Evolutionary conservation across 2,797 vertebrate species (phyloP), one percentile per base, ranked within the genome.

Genomic region (Falco berigora): DNA sequence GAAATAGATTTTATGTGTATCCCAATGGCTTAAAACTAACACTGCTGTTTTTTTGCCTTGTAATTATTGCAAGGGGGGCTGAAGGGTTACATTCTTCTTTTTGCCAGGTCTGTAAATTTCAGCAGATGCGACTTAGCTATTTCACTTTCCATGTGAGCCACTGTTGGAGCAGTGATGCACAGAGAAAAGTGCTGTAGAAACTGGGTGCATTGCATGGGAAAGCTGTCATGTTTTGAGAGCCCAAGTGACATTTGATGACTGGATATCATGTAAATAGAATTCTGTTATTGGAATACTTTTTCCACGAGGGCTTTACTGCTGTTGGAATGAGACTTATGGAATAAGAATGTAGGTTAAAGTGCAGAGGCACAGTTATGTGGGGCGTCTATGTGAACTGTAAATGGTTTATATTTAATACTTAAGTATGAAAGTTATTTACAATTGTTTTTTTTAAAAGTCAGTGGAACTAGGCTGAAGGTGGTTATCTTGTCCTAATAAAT

Each of bases 381-480:
- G 77, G 94, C 92, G 96, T 97, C 90, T 88, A 13, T 96, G 86
- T 93, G 92, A 96, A 96, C 93, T 89, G 93, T 94, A 96, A 96
- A 96, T 95, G 94, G 94, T 96, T 97, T 97, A 74, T 92, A 95
- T 96, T 96, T 97, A 96, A 97, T 96, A 94, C 94, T 95, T 92
- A 25, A 75, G 90, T 49, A 97, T 95, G 95, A 89, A 55, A 82
- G 71, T 69, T 89, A 96, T 95, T 90, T 96, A 96, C 93, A 93
- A 96, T 96, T 96, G 94, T 95, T 95, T 96, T 96, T 42, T 96
- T 95, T 95, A 27, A 92, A 95, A 95, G 91, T 78, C 87, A 83
- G 52, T 91, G 80, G 68, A 85, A 80, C 74, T 49, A 61, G 55
- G 44, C 63, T 86, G 86, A 80, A 92, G 81, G 81, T 92, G 87